Base-by-base conservation (phyloP, 2,888 invertebrate species). In the Drosophila eohydei region DNA sequence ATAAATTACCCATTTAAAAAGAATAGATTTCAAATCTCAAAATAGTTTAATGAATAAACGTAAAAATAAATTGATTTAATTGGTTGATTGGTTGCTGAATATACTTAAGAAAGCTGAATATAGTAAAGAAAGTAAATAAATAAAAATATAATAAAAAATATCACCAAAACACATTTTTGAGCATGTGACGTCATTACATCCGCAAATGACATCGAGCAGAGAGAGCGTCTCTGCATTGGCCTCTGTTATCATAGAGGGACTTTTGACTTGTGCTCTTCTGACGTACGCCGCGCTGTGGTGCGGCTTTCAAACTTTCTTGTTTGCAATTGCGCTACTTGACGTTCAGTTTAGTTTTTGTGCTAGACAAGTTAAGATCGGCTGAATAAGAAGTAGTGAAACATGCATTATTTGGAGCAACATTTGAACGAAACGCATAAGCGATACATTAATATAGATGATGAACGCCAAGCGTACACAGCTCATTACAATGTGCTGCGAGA, bases 401-500 rank as follows among this genome's bases (percentile, higher is more conserved):
- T 67, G 68, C 0, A 5, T 0, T 43, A 4, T 11, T 14, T 69
- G 7, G 69, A 68, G 9, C n/a, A 21, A 8, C 6, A 0, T 7
- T 14, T 70, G 16, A 9, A 60, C 2, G 7, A 0, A 7, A 7
- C n/a, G 0, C 61, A 32, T 9, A 5, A 28, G 0, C 57, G 21
- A 21, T 21, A 56, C 43, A 79, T 80, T 11, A 82, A 82, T 48
- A 82, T 80, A n/a, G 38, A 78, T 4, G 3, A 2, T 3, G 16
- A 64, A 4, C 74, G 75, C 0, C 14, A 58, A 40, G 4, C 0
- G 7, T 80, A 70, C 44, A 65, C 78, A 0, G 41, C 16, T 0
- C 77, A 81, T 64, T 86, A 77, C 65, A 57, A 55, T 28, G 26
- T 21, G 12, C 48, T 88, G 14, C 68, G 74, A 1, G 54, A 81